These are phyloP conservation scores for Scomber colias DNA, from an alignment of 2,113 vertebrate species.

Conservation along the genomic window DNA sequence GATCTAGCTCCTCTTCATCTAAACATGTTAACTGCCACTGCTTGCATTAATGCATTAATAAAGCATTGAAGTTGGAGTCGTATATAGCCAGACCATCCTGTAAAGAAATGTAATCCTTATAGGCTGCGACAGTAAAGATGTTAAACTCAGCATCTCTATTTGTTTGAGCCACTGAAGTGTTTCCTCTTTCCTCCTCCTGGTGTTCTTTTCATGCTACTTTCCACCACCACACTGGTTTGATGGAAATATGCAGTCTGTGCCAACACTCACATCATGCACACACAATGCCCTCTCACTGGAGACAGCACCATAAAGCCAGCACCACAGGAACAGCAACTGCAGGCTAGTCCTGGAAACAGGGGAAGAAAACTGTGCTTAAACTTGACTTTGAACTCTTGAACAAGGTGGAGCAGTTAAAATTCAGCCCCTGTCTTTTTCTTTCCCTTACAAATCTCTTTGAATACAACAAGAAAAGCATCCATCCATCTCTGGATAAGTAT, in stretches of 20 bases:
- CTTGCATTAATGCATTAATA: not conserved
- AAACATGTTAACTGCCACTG: not conserved
- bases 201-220: slow-evolving; percentile 55
- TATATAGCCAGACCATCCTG: too few relatives aligned
- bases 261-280: slow-evolving; percentile 66
- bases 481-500: slow-evolving; percentile 30
- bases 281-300: slow-evolving; percentile 59
- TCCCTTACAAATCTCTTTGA: not conserved
- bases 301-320: slow-evolving; percentile 56
- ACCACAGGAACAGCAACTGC: slow-evolving; percentile 43
- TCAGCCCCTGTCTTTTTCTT: not conserved
- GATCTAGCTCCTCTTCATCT: too few relatives aligned
- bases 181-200: slow-evolving; percentile 36
- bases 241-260: slow-evolving; percentile 69
- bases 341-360: slow-evolving; percentile 31
- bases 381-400: slow-evolving; percentile 38
- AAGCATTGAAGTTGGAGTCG: too few relatives aligned
- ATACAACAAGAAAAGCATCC: slow-evolving; percentile 16
- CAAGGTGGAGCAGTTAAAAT: slow-evolving; percentile 5
- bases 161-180: slow-evolving; percentile 51
- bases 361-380: slow-evolving; percentile 38
- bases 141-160: slow-evolving; percentile 39
- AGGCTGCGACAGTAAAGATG: slow-evolving; percentile 12
- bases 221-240: slow-evolving; percentile 50
- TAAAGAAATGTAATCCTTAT: not conserved